Conservation (phyloP, 2,113 vertebrate species). For the Nibea coibor region DNA sequence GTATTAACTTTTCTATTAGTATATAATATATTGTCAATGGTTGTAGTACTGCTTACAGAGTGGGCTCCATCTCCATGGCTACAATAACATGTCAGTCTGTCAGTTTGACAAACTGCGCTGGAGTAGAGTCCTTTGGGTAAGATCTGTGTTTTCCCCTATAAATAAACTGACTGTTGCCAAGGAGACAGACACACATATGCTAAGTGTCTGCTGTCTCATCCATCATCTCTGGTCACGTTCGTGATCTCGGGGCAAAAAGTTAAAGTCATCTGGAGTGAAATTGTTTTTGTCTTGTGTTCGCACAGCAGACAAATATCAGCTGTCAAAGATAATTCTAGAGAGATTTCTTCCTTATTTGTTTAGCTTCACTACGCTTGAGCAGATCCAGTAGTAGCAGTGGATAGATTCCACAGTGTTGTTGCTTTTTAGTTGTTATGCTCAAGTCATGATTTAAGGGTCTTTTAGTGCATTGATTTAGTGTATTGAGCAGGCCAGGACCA, state of each 20-base stretch:
- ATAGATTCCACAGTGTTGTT: background rate
- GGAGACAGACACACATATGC: constrained; percentile 42
- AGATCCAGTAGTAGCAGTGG: background rate
- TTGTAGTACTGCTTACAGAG: constrained; percentile 18
- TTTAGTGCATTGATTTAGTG: background rate
- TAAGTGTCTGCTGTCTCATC: constrained; percentile 25
- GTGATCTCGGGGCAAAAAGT: background rate
- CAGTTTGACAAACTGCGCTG: constrained; percentile 52
- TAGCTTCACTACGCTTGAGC: background rate
- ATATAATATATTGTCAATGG: constrained; percentile 34
- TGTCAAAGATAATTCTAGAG: background rate
- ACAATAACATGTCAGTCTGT: constrained; percentile 57
- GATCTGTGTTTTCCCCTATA: constrained; percentile 43
- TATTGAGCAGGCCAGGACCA: background rate
- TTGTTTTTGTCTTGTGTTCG: background rate
- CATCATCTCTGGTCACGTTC: constrained; percentile 27
- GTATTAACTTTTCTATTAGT: constrained; percentile 31
- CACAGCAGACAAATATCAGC: background rate
- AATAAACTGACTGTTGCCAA: constrained; percentile 49
- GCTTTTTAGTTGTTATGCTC: background rate
- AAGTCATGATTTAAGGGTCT: background rate
- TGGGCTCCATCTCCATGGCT: constrained; percentile 35
- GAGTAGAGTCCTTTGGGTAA: constrained; percentile 27
- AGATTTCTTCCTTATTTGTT: background rate
- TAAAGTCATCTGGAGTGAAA: background rate